These are phyloP conservation scores for Orthonychiurus folsomi DNA, from an alignment of 2,888 invertebrate genomes.

Conservation along the genomic window DNA sequence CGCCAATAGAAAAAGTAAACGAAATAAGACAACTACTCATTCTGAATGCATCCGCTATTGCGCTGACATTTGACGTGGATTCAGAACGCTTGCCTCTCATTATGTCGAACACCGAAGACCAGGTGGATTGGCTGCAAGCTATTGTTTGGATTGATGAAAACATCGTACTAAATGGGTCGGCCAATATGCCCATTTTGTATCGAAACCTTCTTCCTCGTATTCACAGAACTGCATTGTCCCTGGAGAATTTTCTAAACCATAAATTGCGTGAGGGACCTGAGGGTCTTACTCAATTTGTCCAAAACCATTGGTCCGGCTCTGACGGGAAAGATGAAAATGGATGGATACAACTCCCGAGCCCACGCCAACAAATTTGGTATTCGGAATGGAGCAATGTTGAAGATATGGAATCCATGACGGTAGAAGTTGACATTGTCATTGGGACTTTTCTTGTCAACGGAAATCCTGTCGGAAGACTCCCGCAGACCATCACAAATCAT, in stretches of 20 bases:
- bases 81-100: not conserved
- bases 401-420: too few relatives aligned
- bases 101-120: not conserved
- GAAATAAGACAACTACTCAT: constrained; percentile 14
- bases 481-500: constrained; percentile 15
- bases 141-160: constrained; percentile 20
- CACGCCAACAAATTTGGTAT: too few relatives aligned
- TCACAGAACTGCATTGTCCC: constrained; percentile 12
- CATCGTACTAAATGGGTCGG: too few relatives aligned
- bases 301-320: too few relatives aligned
- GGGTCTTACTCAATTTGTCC: constrained; percentile 16
- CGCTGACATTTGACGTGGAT: constrained; percentile 14
- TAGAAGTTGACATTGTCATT: constrained; percentile 18
- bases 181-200: too few relatives aligned
- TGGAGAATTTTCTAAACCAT: constrained; percentile 13
- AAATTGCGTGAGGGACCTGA: not conserved
- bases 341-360: too few relatives aligned
- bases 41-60: constrained; percentile 15
- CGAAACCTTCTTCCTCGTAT: constrained; percentile 15
- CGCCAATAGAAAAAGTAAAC: constrained; percentile 15
- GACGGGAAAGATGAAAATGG: too few relatives aligned
- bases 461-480: constrained; percentile 16
- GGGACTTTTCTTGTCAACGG: constrained; percentile 20
- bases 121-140: constrained; percentile 9
- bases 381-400: too few relatives aligned